Evolutionary conservation across 2,113 vertebrate species (phyloP).

Genomic region (Dicentrarchus labrax): DNA sequence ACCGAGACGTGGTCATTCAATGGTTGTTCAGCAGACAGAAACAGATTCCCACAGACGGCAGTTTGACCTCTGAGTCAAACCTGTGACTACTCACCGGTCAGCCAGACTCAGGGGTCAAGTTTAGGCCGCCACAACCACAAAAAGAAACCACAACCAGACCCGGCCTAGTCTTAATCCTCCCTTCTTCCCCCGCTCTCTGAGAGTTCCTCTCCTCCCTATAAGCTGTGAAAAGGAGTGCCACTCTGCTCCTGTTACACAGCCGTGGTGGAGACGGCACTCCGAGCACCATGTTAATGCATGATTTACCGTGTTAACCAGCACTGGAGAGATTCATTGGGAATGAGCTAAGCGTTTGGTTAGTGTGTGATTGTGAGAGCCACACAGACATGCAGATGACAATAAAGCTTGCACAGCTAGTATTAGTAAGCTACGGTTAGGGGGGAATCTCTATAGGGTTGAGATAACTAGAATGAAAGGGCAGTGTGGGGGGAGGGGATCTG

Average conservation of each 20-base stretch:
- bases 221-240: slow-evolving; percentile 71
- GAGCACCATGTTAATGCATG: slow-evolving; percentile 72
- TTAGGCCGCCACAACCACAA: slow-evolving; percentile 40
- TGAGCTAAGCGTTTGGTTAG: slow-evolving; percentile 51
- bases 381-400: slow-evolving; percentile 62
- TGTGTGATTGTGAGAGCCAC: slow-evolving; percentile 12
- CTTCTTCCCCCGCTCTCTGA: neutral
- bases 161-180: slow-evolving; percentile 48
- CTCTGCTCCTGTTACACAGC: slow-evolving; percentile 75
- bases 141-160: slow-evolving; percentile 45
- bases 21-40: slow-evolving; percentile 52
- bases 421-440: slow-evolving; percentile 56
- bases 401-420: slow-evolving; percentile 38
- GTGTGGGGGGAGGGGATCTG: slow-evolving; percentile 23
- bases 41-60: slow-evolving; percentile 38
- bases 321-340: slow-evolving; percentile 52
- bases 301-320: slow-evolving; percentile 73
- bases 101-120: slow-evolving; percentile 61
- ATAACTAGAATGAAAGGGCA: slow-evolving; percentile 13
- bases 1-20: slow-evolving; percentile 16
- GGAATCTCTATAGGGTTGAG: slow-evolving; percentile 2
- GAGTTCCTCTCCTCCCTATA: slow-evolving; percentile 54
- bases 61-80: slow-evolving; percentile 54
- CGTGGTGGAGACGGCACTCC: slow-evolving; percentile 52
- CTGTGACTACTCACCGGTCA: slow-evolving; percentile 25